These are phyloP conservation scores for Melospiza melodia DNA, from an alignment of 2,113 vertebrate genomes.

Conservation along the genomic window DNA sequence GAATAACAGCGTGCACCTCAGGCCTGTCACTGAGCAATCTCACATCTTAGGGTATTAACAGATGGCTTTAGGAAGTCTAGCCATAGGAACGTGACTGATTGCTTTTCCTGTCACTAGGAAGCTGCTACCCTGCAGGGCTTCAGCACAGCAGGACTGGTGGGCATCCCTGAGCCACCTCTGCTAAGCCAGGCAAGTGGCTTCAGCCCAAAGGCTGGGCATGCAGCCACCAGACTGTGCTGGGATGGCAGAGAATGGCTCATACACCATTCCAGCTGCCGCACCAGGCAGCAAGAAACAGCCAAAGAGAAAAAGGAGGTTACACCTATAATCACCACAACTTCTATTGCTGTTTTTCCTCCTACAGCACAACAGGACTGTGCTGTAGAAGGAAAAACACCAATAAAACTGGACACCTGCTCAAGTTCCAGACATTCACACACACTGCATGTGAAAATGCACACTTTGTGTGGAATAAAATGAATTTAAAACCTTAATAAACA, in stretches of 20 bases:
- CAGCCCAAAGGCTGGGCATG: background rate
- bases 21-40: background rate
- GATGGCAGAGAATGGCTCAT: accelerated
- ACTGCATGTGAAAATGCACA: background rate
- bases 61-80: background rate
- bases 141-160: background rate
- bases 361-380: background rate
- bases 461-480: background rate
- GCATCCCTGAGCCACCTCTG: background rate
- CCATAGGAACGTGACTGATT: background rate
- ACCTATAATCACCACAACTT: background rate
- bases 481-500: background rate
- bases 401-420: background rate
- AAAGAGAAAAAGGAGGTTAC: background rate
- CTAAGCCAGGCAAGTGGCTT: background rate
- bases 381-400: background rate
- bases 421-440: background rate
- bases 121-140: background rate
- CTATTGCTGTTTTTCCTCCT: too few relatives aligned
- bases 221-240: background rate
- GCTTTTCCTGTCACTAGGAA: background rate
- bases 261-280: background rate
- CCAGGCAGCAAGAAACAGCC: background rate
- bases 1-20: background rate
- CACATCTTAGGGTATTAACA: background rate